phyloP scores from a whole-genome alignment of 2,113 vertebrate species.

The Mugil cephalus region DNA sequence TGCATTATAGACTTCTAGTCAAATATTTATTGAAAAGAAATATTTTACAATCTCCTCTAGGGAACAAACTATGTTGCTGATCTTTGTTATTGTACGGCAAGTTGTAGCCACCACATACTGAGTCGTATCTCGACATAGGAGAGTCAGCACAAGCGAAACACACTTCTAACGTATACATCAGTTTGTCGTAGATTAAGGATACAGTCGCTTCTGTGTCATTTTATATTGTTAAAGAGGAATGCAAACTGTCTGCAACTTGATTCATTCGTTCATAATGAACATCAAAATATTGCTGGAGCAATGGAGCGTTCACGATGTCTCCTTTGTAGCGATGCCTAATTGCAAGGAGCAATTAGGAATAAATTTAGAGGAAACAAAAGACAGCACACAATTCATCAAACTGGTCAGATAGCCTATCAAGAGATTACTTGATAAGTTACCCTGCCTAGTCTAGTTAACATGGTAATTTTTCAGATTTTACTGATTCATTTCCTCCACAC shows the following conservation, averaged over 20 bases:
- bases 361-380: constrained; percentile 53
- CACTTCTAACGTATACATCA: too few relatives aligned
- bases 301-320: constrained; percentile 57
- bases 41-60: too few relatives aligned
- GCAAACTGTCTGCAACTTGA: background rate
- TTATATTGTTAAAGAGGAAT: too few relatives aligned
- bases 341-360: constrained; percentile 76
- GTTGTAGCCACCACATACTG: too few relatives aligned
- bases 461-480: constrained; percentile 76
- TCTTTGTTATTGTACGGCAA: too few relatives aligned
- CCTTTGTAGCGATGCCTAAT: constrained; percentile 63
- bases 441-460: constrained; percentile 74
- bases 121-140: too few relatives aligned
- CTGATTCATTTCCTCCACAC: constrained; percentile 58
- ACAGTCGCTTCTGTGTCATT: too few relatives aligned
- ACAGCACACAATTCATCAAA: constrained; percentile 74
- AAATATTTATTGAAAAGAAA: too few relatives aligned
- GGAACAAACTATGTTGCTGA: too few relatives aligned
- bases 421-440: constrained; percentile 80
- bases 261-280: background rate
- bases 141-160: too few relatives aligned
- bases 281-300: constrained; percentile 39
- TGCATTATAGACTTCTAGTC: too few relatives aligned
- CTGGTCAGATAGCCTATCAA: constrained; percentile 70
- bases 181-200: too few relatives aligned